Evolutionary conservation across 2,888 invertebrate genomes (phyloP), one percentile per base, ranked within the genome.

Genomic region (Patella pellucida): DNA sequence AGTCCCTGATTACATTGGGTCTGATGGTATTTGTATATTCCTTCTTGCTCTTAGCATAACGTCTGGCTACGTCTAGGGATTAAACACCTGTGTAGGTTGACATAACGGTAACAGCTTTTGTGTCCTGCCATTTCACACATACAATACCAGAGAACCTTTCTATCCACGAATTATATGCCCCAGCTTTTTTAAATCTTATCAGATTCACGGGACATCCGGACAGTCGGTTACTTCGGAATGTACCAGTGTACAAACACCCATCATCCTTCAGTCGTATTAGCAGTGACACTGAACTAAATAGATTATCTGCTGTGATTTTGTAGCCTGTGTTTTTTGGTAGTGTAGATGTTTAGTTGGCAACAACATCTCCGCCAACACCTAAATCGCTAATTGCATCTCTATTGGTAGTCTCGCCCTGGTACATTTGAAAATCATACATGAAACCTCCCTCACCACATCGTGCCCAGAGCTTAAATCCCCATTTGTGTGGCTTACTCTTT

Each of bases 391-490:
- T 4, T 31, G 31, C 4, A 31, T 2, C 31, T 31, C 31, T 31
- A 31, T 31, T 31, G 31, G 31, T 31, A 31, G 31, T 31, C 31
- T 31, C 4, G 31, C 31, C 31, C 31, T 3, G 31, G 31, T 27
- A 27, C 27, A 27, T 3, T 27, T 27, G 27, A 27, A 27, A 27
- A 27, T 27, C 27, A 27, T 27, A 27, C 27, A 27, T 27, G 27
- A 27, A 27, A 27, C 27, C 27, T 27, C 27, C 27, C 27, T 27
- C 27, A 27, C 27, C 27, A 27, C 3, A 27, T 27, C 74, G 15
- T 27, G 50, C 75, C 75, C 77, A 75, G 19, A 76, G 68, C 51
- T 79, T 78, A 56, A 79, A 62, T 7, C 78, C 78, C 76, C 76
- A 76, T 15, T 69, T 70, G n/a, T 73, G 68, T 9, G 78, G 79